Evolutionary conservation across 2,113 vertebrate genomes (phyloP), one percentile per base, ranked within the genome.

Genomic region (Oreotrochilus melanogaster): DNA sequence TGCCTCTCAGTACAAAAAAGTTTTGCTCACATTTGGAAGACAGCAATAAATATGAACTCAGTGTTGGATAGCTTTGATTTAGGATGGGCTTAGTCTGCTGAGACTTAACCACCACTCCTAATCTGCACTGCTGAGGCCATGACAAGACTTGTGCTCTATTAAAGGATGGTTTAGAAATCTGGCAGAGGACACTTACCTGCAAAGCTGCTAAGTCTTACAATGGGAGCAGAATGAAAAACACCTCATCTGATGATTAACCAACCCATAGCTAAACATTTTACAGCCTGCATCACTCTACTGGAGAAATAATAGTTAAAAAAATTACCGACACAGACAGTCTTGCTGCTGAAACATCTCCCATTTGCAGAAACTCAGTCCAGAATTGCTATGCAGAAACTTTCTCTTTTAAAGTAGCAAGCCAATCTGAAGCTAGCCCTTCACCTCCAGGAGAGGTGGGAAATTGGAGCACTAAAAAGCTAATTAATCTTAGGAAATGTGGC

Each of bases 321-420:
- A 31, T 60, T 45, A 33, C 53, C 30, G 25, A 12, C 43, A 47
- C 17, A 64, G 62, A 50, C 42, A 73, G 45, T n/a, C 48, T 62
- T 1, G 3, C 14, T 0, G 1, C 11, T 1, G 0, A 79, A 50
- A 50, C 33, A 56, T 37, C 28, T 39, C 43, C 12, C 35, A 39
- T 50, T 51, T 33, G 61, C 35, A 80, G 54, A 45, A 62, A 30
- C n/a, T 39, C 27, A 22, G 31, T 47, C 33, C 39, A 57, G 31
- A 73, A 43, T 12, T 30, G 17, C 45, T 50, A 18, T 11, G 30
- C 7, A 51, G 61, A 67, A 61, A 79, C 27, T 50, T 83, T 37
- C 53, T 31, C 35, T 71, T 65, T 58, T 48, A 53, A 61, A 67
- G n/a, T 23, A 86, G 45, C 57, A 64, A 47, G 57, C 25, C 9